Evolutionary conservation across 2,113 vertebrate species (phyloP).

Genomic region (Amphiprion ocellaris): DNA sequence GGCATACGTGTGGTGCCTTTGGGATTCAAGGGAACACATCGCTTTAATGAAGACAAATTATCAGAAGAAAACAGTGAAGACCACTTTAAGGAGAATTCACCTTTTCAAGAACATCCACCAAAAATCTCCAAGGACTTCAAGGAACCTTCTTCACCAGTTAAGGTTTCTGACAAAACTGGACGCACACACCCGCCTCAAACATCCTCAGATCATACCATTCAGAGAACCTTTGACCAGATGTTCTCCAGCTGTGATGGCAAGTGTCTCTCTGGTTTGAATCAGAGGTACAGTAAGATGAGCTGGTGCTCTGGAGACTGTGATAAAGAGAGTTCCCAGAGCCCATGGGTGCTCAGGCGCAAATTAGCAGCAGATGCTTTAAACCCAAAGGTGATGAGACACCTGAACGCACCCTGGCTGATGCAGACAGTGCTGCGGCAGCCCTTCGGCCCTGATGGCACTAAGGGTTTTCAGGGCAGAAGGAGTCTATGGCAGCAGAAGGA

Average conservation of each 20-base stretch:
- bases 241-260: background rate
- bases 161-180: background rate
- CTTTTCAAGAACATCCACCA: background rate
- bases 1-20: conserved; percentile 76
- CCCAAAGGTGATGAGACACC: background rate
- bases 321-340: conserved; percentile 21
- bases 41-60: background rate
- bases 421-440: conserved; percentile 54
- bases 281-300: background rate
- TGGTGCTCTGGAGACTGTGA: conserved; percentile 43
- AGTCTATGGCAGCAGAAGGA: conserved; percentile 43
- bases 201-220: background rate
- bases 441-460: conserved; percentile 52
- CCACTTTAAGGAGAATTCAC: background rate
- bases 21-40: conserved; percentile 65
- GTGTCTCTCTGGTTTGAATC: background rate
- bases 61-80: conserved; percentile 17
- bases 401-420: background rate
- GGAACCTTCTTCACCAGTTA: rapidly evolving
- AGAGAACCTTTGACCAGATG: conserved; percentile 4
- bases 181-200: background rate
- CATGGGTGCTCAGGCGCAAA: conserved; percentile 68
- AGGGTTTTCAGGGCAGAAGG: conserved; percentile 46
- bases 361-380: background rate
- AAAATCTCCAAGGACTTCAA: background rate